These are phyloP conservation scores for Scaptomyza tumidula DNA, from an alignment of 2,888 invertebrate species.

Conservation along the genomic window DNA sequence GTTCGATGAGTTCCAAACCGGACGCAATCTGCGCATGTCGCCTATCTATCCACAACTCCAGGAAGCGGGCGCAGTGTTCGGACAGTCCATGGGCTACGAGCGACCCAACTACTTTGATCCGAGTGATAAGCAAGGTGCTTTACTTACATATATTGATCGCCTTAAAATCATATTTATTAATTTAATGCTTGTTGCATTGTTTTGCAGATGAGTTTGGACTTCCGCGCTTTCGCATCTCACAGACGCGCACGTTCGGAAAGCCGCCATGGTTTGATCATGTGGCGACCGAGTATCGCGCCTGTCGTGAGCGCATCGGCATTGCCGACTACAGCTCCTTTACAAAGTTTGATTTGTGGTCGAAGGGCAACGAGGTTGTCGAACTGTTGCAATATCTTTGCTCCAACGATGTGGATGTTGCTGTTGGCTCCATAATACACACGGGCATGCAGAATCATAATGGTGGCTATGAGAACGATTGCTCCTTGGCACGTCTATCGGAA, in stretches of 20 bases:
- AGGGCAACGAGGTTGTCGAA: constrained; percentile 94
- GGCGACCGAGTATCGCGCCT: constrained; percentile 95
- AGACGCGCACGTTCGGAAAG: constrained; percentile 94
- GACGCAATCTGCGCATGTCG: constrained; percentile 95
- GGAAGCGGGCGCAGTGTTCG: constrained; percentile 97
- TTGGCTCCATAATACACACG: constrained; percentile 97
- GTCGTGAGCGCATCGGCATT: constrained; percentile 95
- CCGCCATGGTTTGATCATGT: constrained; percentile 97
- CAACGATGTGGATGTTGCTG: constrained; percentile 96
- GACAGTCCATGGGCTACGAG: constrained; percentile 99
- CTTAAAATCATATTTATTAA: background rate
- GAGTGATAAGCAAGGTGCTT: constrained; percentile 84
- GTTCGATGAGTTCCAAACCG: constrained; percentile 93
- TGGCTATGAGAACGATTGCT: constrained; percentile 99
- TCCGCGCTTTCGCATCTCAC: constrained; percentile 87
- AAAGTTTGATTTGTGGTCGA: constrained; percentile 97
- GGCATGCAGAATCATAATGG: constrained; percentile 98
- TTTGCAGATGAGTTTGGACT: constrained; percentile 80
- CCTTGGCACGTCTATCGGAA: constrained; percentile 93
- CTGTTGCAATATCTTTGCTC: constrained; percentile 96
- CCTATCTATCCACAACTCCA: constrained; percentile 96
- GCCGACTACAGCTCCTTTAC: constrained; percentile 99
- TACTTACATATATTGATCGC: background rate
- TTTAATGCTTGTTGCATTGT: constrained; percentile 23
- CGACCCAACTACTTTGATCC: constrained; percentile 95